These are phyloP conservation scores for Drosophila nannoptera DNA, from an alignment of 1,140 invertebrate genomes.

Conservation along the genomic window DNA sequence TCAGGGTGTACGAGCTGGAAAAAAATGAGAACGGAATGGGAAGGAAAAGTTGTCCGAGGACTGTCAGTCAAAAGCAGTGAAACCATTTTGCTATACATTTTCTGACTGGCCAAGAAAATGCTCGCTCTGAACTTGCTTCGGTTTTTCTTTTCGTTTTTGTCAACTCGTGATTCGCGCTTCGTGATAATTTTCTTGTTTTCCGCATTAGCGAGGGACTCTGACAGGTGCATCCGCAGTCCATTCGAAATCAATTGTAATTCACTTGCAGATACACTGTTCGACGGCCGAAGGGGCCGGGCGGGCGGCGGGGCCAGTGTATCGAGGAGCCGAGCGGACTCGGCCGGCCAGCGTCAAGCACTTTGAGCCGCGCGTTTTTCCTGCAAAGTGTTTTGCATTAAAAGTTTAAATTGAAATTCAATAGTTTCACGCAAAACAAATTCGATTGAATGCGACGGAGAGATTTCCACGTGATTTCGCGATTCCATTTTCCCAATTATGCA, in stretches of 20 bases:
- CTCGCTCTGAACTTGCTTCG: slow-evolving; percentile 37
- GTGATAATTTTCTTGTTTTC: slow-evolving; percentile 55
- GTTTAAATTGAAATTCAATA: slow-evolving; percentile 43
- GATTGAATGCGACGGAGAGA: slow-evolving; percentile 9
- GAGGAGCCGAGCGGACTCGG: neutral
- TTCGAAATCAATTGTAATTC: slow-evolving; percentile 32
- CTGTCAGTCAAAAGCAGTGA: slow-evolving; percentile 37
- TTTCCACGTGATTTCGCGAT: neutral
- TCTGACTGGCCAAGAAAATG: slow-evolving; percentile 32
- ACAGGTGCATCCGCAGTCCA: neutral
- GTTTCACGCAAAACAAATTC: slow-evolving; percentile 25
- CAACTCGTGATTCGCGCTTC: slow-evolving; percentile 49
- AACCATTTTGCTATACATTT: slow-evolving; percentile 33
- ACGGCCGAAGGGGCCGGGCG: too few relatives aligned
- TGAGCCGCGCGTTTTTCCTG: neutral
- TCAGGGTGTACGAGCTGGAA: too few relatives aligned
- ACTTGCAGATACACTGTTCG: neutral
- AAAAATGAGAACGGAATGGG: too few relatives aligned
- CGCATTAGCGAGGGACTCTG: slow-evolving; percentile 27
- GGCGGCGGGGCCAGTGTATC: too few relatives aligned
- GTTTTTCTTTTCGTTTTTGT: slow-evolving; percentile 32
- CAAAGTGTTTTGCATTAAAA: slow-evolving; percentile 45
- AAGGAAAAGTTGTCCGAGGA: slow-evolving; percentile 4
- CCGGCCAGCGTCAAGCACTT: neutral
- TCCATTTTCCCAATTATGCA: neutral